Percentiles rank a stretch among this genome's conserved stretches.
Conservation (phyloP, 2,113 vertebrate genomes). For the Columba janthina region DNA sequence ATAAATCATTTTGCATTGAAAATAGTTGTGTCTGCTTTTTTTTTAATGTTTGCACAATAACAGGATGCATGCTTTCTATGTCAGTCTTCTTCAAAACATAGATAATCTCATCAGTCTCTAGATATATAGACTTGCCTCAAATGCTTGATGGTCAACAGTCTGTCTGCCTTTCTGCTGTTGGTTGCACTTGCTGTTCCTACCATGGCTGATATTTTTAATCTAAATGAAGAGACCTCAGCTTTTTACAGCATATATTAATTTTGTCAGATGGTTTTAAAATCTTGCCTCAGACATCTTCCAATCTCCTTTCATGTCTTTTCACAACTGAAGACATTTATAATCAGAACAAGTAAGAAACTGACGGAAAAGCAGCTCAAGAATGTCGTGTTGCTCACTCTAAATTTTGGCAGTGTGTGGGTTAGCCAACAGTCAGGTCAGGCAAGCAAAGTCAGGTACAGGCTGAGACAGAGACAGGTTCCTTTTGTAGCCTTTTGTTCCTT, state of each 20-base stretch:
- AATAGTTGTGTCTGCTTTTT: rapidly evolving
- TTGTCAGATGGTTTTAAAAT: neutral
- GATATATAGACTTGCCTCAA: neutral
- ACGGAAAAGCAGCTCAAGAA: neutral
- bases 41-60: neutral
- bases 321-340: neutral
- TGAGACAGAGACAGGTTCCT: neutral
- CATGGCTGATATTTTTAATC: neutral
- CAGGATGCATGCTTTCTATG: neutral
- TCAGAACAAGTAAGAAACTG: neutral
- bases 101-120: neutral
- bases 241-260: neutral
- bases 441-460: neutral
- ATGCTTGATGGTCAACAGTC: neutral
- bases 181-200: neutral
- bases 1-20: neutral
- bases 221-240: neutral
- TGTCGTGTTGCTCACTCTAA: neutral
- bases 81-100: neutral
- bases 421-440: neutral
- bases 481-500: neutral
- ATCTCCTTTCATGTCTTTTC: neutral
- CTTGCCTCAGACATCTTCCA: neutral
- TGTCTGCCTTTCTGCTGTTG: neutral
- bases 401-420: rapidly evolving